Evolutionary conservation across 2,888 invertebrate genomes (phyloP).

Genomic region (Taphrorychus bicolor): DNA sequence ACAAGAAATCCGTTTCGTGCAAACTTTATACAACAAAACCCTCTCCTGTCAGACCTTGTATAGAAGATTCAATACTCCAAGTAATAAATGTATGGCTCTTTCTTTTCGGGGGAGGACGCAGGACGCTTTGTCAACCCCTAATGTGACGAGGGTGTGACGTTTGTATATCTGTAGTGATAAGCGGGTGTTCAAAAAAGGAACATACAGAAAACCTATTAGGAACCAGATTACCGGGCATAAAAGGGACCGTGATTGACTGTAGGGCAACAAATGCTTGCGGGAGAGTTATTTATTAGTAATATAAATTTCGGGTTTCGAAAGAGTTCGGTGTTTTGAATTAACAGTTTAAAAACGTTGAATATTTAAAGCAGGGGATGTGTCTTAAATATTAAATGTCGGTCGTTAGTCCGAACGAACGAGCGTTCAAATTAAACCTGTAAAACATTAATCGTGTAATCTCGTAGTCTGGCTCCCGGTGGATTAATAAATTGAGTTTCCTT

Average conservation of each 20-base stretch:
- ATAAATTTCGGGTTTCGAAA: background rate
- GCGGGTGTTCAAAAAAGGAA: background rate
- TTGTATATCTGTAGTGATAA: constrained; percentile 13
- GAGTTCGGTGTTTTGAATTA: background rate
- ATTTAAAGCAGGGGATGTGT: too few species aligned
- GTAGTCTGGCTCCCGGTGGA: background rate
- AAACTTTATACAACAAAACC: too few species aligned
- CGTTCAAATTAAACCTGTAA: background rate
- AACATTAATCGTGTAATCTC: constrained; percentile 1
- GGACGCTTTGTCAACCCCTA: constrained; percentile 5
- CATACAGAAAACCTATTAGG: too few species aligned
- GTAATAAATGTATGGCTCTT: background rate
- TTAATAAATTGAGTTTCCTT: background rate
- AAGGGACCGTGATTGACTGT: too few species aligned
- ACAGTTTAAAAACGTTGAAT: too few species aligned
- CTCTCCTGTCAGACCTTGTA: too few species aligned
- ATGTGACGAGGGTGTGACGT: constrained; percentile 21
- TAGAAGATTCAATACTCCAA: background rate
- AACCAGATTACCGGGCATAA: background rate
- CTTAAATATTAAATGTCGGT: background rate
- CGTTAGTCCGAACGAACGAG: background rate
- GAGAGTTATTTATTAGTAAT: background rate
- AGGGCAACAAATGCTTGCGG: too few species aligned
- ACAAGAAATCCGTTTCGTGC: too few species aligned
- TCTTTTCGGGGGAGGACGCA: background rate